A percentile compares a stretch with the other conserved stretches of the same genome.
These are phyloP conservation scores for Chelonoidis abingdonii DNA, from an alignment of 2,113 vertebrate species.

Conservation along the genomic window DNA sequence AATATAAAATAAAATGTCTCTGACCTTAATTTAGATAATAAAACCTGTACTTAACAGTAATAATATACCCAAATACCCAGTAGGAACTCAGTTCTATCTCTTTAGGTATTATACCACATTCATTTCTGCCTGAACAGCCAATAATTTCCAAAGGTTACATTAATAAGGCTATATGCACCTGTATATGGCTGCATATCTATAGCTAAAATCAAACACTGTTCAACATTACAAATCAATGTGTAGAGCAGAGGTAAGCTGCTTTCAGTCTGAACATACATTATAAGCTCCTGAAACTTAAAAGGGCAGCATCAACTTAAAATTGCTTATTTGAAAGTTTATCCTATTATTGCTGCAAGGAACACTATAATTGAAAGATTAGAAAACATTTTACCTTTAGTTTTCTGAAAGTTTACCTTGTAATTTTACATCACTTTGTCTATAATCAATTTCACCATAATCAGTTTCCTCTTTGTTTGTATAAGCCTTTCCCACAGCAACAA, in stretches of 20 bases:
- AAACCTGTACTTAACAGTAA: fast-evolving
- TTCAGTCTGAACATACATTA: fast-evolving
- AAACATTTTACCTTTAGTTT: fast-evolving
- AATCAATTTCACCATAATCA: fast-evolving
- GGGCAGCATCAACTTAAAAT: neutral
- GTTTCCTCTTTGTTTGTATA: fast-evolving
- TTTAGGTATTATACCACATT: fast-evolving
- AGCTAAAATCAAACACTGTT: fast-evolving
- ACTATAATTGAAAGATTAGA: fast-evolving
- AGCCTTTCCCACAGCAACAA: fast-evolving
- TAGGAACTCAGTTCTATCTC: neutral
- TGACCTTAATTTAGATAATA: neutral
- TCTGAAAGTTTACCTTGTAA: fast-evolving
- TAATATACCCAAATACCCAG: fast-evolving
- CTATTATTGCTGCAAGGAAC: fast-evolving
- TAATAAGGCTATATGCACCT: fast-evolving
- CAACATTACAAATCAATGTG: fast-evolving
- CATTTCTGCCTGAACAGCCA: neutral
- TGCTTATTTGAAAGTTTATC: fast-evolving
- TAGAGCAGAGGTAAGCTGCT: neutral
- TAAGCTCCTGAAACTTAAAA: neutral
- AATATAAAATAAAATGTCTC: neutral
- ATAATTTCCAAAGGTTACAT: fast-evolving
- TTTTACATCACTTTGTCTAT: fast-evolving
- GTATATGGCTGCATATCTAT: fast-evolving